Evolutionary conservation across 2,888 invertebrate species (phyloP).

Genomic region (Brachynemurus nebulosus): DNA sequence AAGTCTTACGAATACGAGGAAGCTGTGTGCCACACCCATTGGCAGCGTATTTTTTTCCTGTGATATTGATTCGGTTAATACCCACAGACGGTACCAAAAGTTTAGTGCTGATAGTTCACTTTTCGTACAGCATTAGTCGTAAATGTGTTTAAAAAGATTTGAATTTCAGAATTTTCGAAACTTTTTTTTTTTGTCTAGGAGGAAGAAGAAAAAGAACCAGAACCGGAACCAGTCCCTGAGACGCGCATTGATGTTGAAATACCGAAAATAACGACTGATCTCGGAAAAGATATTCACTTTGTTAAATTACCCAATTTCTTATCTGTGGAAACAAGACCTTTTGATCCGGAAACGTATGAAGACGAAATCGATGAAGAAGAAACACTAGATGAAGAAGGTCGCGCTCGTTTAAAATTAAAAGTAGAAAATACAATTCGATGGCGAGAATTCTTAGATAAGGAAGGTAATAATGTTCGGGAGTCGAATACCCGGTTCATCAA

Average conservation of each 20-base stretch:
- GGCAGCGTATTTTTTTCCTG: too few relatives aligned
- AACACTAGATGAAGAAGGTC: slow-evolving; percentile 92
- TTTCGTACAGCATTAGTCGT: too few relatives aligned
- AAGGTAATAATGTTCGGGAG: slow-evolving; percentile 69
- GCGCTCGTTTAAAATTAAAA: slow-evolving; percentile 78
- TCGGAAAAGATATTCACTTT: slow-evolving; percentile 87
- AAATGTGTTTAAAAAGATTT: too few relatives aligned
- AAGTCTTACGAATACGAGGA: too few relatives aligned
- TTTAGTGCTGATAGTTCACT: too few relatives aligned
- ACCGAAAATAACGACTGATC: slow-evolving; percentile 84
- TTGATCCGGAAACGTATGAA: slow-evolving; percentile 88
- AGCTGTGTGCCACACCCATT: too few relatives aligned
- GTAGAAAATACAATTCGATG: slow-evolving; percentile 97
- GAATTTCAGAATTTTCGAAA: too few relatives aligned
- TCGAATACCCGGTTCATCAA: slow-evolving; percentile 91
- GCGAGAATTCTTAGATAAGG: slow-evolving; percentile 70
- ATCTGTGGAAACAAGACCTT: slow-evolving; percentile 93
- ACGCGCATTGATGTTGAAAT: slow-evolving; percentile 94
- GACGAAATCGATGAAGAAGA: slow-evolving; percentile 99
- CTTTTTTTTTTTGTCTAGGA: slow-evolving; percentile 24
- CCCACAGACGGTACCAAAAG: too few relatives aligned
- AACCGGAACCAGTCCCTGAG: slow-evolving; percentile 73
- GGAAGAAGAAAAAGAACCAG: slow-evolving; percentile 52
- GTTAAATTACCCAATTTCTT: slow-evolving; percentile 97
- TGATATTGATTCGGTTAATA: too few relatives aligned